Conservation (phyloP, 2,797 vertebrate genomes). For the Emydoidea blandingii region DNA sequence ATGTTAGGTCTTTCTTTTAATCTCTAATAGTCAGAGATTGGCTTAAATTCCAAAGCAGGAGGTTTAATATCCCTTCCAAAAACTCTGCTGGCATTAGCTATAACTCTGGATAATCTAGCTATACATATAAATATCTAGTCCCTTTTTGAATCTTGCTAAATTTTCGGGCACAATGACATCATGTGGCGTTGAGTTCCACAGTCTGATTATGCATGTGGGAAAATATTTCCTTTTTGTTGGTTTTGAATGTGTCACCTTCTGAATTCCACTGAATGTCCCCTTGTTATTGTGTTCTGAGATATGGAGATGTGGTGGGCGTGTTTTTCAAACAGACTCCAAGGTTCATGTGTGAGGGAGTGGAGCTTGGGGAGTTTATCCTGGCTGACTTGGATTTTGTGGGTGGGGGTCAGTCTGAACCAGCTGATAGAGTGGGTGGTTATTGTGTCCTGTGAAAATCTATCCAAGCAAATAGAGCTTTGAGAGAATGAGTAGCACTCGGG, state of each 20-base stretch:
- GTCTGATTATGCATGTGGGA: not conserved
- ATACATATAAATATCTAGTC: not conserved
- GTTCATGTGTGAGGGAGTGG: not conserved
- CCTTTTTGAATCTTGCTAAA: not conserved
- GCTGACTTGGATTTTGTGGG: too few species aligned
- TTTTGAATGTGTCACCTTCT: too few species aligned
- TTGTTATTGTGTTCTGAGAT: not conserved
- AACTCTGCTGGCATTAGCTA: not conserved
- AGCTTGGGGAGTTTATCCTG: not conserved
- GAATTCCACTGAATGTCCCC: not conserved
- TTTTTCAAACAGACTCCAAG: not conserved
- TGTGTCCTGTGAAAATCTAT: too few species aligned
- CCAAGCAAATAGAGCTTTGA: too few species aligned
- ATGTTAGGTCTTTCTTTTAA: not conserved
- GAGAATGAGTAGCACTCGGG: too few species aligned
- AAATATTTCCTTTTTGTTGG: not conserved
- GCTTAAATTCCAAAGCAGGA: not conserved
- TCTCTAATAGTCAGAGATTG: not conserved
- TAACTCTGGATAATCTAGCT: not conserved
- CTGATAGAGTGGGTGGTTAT: too few species aligned
- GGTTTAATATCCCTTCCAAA: not conserved
- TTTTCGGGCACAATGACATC: not conserved
- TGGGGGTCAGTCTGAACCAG: too few species aligned
- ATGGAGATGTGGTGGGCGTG: not conserved
- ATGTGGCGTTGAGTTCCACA: not conserved